A percentile compares a stretch with the other conserved stretches of the same genome.
These are phyloP conservation scores for Tiliacea citrago DNA, from an alignment of 2,888 invertebrate species.

Conservation along the genomic window DNA sequence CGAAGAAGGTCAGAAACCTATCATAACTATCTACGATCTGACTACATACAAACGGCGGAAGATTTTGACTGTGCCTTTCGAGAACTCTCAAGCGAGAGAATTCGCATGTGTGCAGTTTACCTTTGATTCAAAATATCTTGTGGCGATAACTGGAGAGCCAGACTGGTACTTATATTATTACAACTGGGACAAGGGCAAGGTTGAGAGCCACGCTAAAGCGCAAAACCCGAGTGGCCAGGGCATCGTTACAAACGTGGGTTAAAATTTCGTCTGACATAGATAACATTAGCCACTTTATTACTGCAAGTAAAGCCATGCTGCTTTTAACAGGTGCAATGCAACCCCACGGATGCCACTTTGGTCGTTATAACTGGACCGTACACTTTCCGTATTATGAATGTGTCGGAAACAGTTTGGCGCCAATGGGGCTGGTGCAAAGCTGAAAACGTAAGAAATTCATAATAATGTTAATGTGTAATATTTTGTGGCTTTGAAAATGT, in stretches of 20 bases:
- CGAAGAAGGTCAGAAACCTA: constrained; percentile 92
- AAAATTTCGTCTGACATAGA: neutral
- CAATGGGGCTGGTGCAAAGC: constrained; percentile 96
- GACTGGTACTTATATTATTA: constrained; percentile 96
- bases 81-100: constrained; percentile 91
- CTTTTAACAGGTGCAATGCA: constrained; percentile 92
- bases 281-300: neutral
- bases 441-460: constrained; percentile 89
- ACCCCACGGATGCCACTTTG: constrained; percentile 94
- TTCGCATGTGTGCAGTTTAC: constrained; percentile 95
- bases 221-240: constrained; percentile 93
- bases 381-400: constrained; percentile 94
- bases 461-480: neutral
- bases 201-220: constrained; percentile 94
- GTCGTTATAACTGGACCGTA: constrained; percentile 92
- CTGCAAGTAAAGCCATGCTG: neutral
- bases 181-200: constrained; percentile 95
- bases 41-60: constrained; percentile 93
- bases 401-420: constrained; percentile 94
- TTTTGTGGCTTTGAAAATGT: neutral
- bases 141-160: constrained; percentile 95
- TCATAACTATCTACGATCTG: constrained; percentile 93
- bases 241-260: constrained; percentile 89
- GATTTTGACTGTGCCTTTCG: constrained; percentile 92
- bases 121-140: constrained; percentile 95